These are phyloP conservation scores for Rhaphigaster nebulosa DNA, from an alignment of 2,888 invertebrate genomes.

Conservation along the genomic window DNA sequence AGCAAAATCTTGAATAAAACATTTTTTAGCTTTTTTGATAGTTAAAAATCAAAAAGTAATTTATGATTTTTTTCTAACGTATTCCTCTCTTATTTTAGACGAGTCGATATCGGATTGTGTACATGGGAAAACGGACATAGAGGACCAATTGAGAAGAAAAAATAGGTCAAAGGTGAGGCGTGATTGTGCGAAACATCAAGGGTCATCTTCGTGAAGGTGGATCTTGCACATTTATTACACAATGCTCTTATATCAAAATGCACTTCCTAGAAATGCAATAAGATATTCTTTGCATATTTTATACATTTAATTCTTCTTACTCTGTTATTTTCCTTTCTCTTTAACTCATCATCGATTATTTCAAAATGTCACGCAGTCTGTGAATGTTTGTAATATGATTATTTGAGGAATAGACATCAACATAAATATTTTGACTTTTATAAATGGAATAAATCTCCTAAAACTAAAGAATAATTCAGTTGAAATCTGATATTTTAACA, in stretches of 20 bases:
- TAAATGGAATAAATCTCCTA: no score
- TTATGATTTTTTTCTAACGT: no score
- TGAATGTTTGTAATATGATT: no score
- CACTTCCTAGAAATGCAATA: not conserved
- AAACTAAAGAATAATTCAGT: no score
- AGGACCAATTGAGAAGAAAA: not conserved
- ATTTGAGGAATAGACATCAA: no score
- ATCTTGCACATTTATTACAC: slow-evolving; percentile 23
- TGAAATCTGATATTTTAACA: no score
- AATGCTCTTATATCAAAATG: slow-evolving; percentile 6
- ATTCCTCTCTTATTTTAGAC: no score
- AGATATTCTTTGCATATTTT: not conserved
- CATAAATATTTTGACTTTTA: no score
- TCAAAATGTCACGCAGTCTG: no score
- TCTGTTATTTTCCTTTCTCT: not conserved
- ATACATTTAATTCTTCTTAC: not conserved
- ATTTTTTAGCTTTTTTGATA: not conserved
- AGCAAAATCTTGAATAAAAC: not conserved
- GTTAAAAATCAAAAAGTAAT: not conserved
- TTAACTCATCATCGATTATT: not conserved
- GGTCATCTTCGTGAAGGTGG: slow-evolving; percentile 50
- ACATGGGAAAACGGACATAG: not conserved
- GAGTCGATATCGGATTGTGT: not conserved
- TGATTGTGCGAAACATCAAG: slow-evolving; percentile 19
- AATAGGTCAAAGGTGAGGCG: slow-evolving; percentile 42